Evolutionary conservation across 2,113 vertebrate genomes (phyloP).

Genomic region (Murina feae): DNA sequence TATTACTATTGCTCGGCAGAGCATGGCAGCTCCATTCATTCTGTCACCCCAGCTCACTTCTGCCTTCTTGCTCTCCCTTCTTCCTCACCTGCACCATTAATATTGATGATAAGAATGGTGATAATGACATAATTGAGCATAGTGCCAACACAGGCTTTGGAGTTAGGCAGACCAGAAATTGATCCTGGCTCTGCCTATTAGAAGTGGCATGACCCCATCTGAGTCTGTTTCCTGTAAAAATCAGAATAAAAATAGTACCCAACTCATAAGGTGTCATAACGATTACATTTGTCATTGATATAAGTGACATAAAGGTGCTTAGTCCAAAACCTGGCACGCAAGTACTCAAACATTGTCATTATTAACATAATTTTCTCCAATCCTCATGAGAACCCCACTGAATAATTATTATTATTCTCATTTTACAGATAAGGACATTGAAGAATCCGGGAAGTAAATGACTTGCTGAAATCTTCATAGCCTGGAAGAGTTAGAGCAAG

Average conservation of each 20-base stretch:
- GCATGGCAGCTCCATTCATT: neutral
- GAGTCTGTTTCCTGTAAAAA: neutral
- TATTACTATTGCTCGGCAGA: neutral
- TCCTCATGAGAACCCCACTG: neutral
- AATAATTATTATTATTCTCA: neutral
- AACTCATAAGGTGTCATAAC: neutral
- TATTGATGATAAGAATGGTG: neutral
- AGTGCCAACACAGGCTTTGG: neutral
- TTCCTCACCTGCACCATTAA: neutral
- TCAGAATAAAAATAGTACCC: neutral
- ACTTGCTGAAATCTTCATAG: neutral
- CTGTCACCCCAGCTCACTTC: neutral
- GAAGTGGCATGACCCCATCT: neutral
- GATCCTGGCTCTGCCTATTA: neutral
- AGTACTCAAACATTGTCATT: neutral
- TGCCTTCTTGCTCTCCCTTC: neutral
- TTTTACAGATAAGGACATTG: neutral
- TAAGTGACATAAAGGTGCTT: neutral
- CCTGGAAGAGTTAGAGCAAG: neutral
- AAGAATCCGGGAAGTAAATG: neutral
- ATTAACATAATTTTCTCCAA: neutral
- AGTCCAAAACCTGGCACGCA: neutral
- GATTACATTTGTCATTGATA: neutral
- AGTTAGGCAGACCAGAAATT: neutral
- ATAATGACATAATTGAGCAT: neutral